Conservation (phyloP, 2,113 vertebrate species). For the Coptodon rendalli region DNA sequence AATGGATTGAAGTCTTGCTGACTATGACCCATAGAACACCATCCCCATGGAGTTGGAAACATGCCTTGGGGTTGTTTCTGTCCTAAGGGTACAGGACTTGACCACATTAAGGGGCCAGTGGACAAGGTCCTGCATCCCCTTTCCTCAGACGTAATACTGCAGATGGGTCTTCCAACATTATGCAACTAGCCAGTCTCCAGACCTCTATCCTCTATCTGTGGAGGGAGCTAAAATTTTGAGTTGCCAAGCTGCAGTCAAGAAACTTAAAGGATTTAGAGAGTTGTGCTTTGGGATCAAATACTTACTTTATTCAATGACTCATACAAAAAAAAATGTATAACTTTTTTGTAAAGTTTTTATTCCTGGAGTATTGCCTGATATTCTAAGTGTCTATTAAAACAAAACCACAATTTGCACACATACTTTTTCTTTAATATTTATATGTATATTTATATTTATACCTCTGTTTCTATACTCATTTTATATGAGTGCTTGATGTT, state of each 20-base stretch:
- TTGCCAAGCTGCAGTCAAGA: not conserved
- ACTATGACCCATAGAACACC: not conserved
- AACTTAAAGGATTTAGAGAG: not conserved
- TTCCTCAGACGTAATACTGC: not conserved
- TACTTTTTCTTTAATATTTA: not conserved
- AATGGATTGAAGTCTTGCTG: not conserved
- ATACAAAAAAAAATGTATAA: not conserved
- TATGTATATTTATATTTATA: not conserved
- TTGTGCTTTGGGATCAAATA: not conserved
- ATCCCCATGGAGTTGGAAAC: not conserved
- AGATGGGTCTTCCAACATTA: not conserved
- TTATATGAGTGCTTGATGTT: not conserved
- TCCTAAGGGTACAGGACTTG: not conserved
- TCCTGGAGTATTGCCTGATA: not conserved
- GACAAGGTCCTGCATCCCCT: not conserved
- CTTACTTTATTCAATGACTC: not conserved
- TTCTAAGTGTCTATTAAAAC: not conserved
- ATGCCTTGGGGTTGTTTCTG: not conserved
- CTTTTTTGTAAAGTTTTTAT: not conserved
- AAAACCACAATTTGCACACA: not conserved
- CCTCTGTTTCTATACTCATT: not conserved
- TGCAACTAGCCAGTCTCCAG: not conserved
- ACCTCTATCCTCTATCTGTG: not conserved
- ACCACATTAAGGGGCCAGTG: not conserved
- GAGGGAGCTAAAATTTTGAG: not conserved